Percentiles rank a stretch among this genome's conserved stretches.
These are phyloP conservation scores for Gymnogyps californianus DNA, from an alignment of 2,113 vertebrate genomes.

Conservation along the genomic window DNA sequence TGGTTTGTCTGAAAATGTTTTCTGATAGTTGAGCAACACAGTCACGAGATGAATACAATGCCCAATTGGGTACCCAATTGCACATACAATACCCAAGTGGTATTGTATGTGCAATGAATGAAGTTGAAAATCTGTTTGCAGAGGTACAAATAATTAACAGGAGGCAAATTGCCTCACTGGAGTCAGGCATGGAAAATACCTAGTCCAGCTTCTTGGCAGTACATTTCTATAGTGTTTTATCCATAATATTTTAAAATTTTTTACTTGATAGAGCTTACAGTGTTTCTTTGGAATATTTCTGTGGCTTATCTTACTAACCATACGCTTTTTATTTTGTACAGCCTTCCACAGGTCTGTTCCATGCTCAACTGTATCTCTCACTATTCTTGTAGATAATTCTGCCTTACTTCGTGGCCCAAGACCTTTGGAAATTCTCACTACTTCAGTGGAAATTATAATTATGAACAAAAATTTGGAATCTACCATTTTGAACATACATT, in stretches of 20 bases:
- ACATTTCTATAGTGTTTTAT: not conserved
- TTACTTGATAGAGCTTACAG: not conserved
- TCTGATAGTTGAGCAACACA: not conserved
- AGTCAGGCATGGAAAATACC: not conserved
- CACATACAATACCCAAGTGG: not conserved
- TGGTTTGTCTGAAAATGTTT: not conserved
- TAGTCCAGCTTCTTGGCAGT: not conserved
- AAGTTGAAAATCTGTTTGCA: not conserved
- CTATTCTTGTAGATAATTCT: not conserved
- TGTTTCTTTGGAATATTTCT: not conserved
- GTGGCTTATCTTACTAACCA: not conserved
- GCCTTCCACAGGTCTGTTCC: not conserved
- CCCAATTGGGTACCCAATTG: too few relatives aligned
- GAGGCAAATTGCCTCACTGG: not conserved
- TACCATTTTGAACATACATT: not conserved
- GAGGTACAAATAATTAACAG: not conserved
- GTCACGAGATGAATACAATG: not conserved
- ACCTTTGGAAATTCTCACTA: not conserved
- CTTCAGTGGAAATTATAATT: not conserved
- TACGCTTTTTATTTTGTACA: not conserved
- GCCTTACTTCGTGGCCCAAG: not conserved
- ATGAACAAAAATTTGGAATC: not conserved
- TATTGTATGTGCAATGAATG: not conserved
- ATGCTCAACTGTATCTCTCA: not conserved
- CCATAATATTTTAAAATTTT: not conserved